Evolutionary conservation across 1,140 invertebrate species (phyloP).

Genomic region (Leucophenga varia): DNA sequence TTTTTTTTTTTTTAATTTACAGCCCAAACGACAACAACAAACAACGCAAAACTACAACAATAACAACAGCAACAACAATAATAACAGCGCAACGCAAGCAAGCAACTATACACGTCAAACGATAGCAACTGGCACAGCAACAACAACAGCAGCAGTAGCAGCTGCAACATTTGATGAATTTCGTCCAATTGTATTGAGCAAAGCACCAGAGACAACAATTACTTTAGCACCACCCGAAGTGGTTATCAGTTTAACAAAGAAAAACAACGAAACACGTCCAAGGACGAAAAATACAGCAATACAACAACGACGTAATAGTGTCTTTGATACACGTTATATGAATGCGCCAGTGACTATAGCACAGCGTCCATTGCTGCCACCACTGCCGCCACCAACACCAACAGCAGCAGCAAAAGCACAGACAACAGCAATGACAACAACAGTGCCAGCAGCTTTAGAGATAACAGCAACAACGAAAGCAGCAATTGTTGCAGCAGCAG

Average conservation of each 20-base stretch:
- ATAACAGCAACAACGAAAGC: not conserved
- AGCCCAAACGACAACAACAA: slow-evolving; percentile 28
- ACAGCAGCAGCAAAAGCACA: slow-evolving; percentile 11
- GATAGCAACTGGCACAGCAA: not conserved
- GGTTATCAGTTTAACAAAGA: slow-evolving; percentile 15
- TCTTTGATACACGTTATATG: slow-evolving; percentile 32
- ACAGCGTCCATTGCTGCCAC: slow-evolving; percentile 33
- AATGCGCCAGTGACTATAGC: slow-evolving; percentile 41
- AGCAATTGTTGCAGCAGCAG: slow-evolving; percentile 1
- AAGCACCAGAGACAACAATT: slow-evolving; percentile 18
- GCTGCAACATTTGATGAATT: slow-evolving; percentile 15
- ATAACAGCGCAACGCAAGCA: no score
- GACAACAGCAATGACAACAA: not conserved
- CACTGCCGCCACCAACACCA: slow-evolving; percentile 21
- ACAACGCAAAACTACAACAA: slow-evolving; percentile 3
- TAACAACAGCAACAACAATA: not conserved
- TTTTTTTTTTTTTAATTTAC: not conserved
- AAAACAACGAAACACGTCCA: not conserved
- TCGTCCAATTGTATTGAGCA: slow-evolving; percentile 29
- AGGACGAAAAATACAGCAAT: slow-evolving; percentile 7
- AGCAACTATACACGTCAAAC: no score
- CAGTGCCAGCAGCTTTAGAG: not conserved
- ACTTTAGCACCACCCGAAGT: slow-evolving; percentile 5
- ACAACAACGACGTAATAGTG: slow-evolving; percentile 27
- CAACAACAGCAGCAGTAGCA: not conserved